These are phyloP conservation scores for Spodoptera picta DNA, from an alignment of 2,888 invertebrate species.

Conservation along the genomic window DNA sequence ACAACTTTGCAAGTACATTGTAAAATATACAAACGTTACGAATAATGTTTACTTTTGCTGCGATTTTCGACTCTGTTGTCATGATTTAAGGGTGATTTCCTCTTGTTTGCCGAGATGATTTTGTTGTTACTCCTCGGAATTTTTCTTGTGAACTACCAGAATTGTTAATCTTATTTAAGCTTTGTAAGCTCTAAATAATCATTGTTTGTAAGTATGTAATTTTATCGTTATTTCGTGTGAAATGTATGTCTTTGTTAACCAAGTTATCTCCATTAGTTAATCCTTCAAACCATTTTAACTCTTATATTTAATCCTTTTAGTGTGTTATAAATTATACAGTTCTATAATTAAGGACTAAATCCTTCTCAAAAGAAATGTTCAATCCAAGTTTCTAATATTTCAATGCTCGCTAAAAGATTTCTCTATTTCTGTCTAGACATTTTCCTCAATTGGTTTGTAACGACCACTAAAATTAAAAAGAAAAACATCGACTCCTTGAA, in stretches of 20 bases:
- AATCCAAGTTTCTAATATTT: background rate
- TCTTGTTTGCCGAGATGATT: slow-evolving; percentile 54
- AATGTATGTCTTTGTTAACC: slow-evolving; percentile 41
- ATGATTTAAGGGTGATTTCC: slow-evolving; percentile 63
- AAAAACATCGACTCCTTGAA: no score
- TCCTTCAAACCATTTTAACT: background rate
- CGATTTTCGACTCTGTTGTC: slow-evolving; percentile 65
- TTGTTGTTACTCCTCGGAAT: slow-evolving; percentile 54
- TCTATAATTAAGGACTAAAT: no score
- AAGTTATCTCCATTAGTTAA: slow-evolving; percentile 11
- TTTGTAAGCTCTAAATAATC: slow-evolving; percentile 50
- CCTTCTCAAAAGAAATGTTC: no score
- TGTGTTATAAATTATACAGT: background rate
- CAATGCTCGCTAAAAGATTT: background rate
- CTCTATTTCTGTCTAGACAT: background rate
- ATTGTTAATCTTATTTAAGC: slow-evolving; percentile 61
- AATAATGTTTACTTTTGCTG: slow-evolving; percentile 67
- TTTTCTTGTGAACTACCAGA: slow-evolving; percentile 59
- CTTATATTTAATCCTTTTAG: background rate
- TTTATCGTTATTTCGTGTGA: slow-evolving; percentile 49
- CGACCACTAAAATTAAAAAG: no score
- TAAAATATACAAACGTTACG: slow-evolving; percentile 63
- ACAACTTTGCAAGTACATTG: slow-evolving; percentile 47
- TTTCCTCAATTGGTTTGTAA: no score
- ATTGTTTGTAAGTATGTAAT: slow-evolving; percentile 50